phyloP scores from a whole-genome alignment of 1,140 invertebrate species.

The Tetragnatha versicolor region DNA sequence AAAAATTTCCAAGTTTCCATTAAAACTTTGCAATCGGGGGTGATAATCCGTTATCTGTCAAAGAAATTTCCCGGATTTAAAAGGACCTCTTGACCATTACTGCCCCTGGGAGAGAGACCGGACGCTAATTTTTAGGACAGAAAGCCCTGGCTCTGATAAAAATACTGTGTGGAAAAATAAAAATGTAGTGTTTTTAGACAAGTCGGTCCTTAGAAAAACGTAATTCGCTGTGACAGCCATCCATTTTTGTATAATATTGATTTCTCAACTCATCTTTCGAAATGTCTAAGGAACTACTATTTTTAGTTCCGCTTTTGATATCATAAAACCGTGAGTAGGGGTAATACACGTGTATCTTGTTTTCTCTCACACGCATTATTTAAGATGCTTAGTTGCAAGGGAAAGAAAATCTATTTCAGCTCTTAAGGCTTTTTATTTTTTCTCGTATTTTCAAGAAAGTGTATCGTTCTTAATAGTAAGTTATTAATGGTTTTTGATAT shows the following conservation, averaged over 20 bases:
- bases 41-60: constrained; percentile 47
- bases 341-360: too few species aligned
- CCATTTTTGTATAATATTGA: background rate
- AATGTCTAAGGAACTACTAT: too few species aligned
- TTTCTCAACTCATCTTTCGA: too few species aligned
- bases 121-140: constrained; percentile 43
- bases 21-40: constrained; percentile 42
- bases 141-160: constrained; percentile 9
- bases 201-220: background rate
- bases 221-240: constrained; percentile 29
- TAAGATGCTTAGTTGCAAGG: too few species aligned
- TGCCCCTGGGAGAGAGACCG: background rate
- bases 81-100: constrained; percentile 27
- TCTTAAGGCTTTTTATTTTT: too few species aligned
- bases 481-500: too few species aligned
- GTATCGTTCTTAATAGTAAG: too few species aligned
- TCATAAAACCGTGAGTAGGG: too few species aligned
- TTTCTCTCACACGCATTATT: too few species aligned
- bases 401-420: too few species aligned
- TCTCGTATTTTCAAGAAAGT: too few species aligned
- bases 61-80: constrained; percentile 51
- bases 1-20: constrained; percentile 45
- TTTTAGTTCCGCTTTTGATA: too few species aligned
- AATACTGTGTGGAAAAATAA: background rate
- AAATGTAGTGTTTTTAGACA: constrained; percentile 26